Evolutionary conservation across 1,140 invertebrate genomes (phyloP).

Genomic region (Lutraria rhynchaena): DNA sequence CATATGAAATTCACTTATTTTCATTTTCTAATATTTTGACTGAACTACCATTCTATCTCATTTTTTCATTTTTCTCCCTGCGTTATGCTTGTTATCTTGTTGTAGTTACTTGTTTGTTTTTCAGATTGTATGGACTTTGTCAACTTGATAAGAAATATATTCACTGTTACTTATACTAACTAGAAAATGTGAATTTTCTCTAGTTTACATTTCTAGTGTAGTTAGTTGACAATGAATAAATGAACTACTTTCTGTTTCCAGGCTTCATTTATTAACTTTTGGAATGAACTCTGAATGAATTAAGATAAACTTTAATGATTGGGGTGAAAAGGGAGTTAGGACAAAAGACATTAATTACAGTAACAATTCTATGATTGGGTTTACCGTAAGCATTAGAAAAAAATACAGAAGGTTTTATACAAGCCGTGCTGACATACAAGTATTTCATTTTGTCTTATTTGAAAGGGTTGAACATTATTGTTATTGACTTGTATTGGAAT

Average conservation of each 20-base stretch:
- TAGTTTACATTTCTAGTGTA: conserved; percentile 27
- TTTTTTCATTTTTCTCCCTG: no score
- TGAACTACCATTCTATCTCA: no score
- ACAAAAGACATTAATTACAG: not conserved
- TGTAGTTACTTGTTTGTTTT: no score
- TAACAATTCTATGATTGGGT: not conserved
- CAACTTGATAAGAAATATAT: no score
- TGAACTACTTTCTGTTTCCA: conserved; percentile 27
- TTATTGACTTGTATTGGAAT: not conserved
- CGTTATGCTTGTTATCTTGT: no score
- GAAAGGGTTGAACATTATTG: not conserved
- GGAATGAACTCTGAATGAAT: not conserved
- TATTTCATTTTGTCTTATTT: not conserved
- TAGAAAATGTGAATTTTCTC: conserved; percentile 4
- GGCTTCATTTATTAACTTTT: not conserved
- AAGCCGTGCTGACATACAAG: not conserved
- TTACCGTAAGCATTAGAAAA: not conserved
- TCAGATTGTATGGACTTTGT: no score
- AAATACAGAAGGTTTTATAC: not conserved
- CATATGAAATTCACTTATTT: no score
- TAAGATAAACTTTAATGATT: not conserved
- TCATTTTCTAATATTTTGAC: no score
- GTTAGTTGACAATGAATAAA: conserved; percentile 26
- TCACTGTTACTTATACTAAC: conserved; percentile 37
- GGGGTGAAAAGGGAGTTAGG: not conserved